phyloP scores from a whole-genome alignment of 2,888 invertebrate genomes.

The Brachycybe producta region DNA sequence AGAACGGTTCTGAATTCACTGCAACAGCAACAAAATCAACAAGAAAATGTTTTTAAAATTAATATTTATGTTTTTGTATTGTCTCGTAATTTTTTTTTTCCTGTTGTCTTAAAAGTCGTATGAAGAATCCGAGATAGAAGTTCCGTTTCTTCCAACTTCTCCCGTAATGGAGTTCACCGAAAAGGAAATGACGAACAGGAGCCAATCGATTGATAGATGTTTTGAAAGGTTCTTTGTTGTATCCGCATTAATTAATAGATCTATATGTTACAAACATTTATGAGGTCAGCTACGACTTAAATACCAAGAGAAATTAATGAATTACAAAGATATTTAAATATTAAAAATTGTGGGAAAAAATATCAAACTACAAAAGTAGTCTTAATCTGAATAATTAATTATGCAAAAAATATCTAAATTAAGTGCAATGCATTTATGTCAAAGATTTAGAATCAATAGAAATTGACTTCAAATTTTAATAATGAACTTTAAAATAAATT shows the following conservation, averaged over 20 bases:
- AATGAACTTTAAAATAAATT: too few relatives aligned
- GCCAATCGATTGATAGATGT: background rate
- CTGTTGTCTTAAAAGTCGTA: slow-evolving; percentile 5
- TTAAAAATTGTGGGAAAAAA: too few relatives aligned
- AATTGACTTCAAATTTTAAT: too few relatives aligned
- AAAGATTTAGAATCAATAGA: too few relatives aligned
- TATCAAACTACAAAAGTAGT: too few relatives aligned
- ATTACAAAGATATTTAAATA: too few relatives aligned
- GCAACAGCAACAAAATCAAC: slow-evolving; percentile 8
- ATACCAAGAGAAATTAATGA: too few relatives aligned
- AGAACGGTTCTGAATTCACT: slow-evolving; percentile 2
- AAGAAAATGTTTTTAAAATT: background rate
- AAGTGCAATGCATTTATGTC: too few relatives aligned
- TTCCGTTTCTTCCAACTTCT: slow-evolving; percentile 2
- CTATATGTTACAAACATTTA: too few relatives aligned
- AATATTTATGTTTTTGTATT: background rate
- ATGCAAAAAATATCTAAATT: too few relatives aligned
- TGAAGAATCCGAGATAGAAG: slow-evolving; percentile 1
- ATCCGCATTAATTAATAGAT: background rate
- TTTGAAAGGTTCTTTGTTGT: slow-evolving; percentile 1
- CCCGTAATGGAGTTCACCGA: background rate
- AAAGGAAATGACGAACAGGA: background rate
- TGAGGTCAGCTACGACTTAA: too few relatives aligned
- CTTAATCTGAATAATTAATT: too few relatives aligned
- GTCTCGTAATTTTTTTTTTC: background rate